A percentile compares a stretch with the other conserved stretches of the same genome.
Conservation (phyloP, 2,888 invertebrate species). For the Epinotia bilunana region DNA sequence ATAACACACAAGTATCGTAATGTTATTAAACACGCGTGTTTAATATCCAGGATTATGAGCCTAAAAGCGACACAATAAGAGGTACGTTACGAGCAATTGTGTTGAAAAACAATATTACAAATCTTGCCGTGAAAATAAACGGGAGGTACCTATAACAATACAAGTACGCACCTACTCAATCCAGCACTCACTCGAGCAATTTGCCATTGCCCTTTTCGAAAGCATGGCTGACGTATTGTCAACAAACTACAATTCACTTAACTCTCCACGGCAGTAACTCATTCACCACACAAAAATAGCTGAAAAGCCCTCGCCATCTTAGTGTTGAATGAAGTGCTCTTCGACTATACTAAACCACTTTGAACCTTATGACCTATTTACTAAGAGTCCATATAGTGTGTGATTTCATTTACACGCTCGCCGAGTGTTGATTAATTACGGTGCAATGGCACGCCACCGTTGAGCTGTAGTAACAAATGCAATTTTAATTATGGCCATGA, state of each 20-base stretch:
- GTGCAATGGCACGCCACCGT: slow-evolving; percentile 19
- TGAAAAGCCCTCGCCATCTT: slow-evolving; percentile 26
- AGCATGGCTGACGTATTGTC: slow-evolving; percentile 12
- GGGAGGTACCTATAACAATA: background rate
- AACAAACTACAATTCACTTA: slow-evolving; percentile 35
- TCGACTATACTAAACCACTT: background rate
- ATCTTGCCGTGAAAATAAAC: too few relatives aligned
- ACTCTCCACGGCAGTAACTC: slow-evolving; percentile 27
- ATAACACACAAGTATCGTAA: too few relatives aligned
- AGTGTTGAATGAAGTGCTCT: slow-evolving; percentile 34
- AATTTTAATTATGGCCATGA: slow-evolving; percentile 34
- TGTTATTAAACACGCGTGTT: too few relatives aligned
- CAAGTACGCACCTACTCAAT: background rate
- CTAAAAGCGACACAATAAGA: too few relatives aligned
- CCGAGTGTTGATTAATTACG: slow-evolving; percentile 35
- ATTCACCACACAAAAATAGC: slow-evolving; percentile 37
- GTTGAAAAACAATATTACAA: too few relatives aligned
- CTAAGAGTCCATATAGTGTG: background rate
- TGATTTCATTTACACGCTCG: slow-evolving; percentile 13
- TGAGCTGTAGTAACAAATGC: slow-evolving; percentile 28
- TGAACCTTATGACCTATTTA: background rate
- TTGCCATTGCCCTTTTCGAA: slow-evolving; percentile 12
- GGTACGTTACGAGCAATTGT: too few relatives aligned
- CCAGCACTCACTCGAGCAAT: slow-evolving; percentile 12
- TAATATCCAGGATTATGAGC: too few relatives aligned